Evolutionary conservation across 1,140 invertebrate genomes (phyloP).

Genomic region (Calycopis cecrops): DNA sequence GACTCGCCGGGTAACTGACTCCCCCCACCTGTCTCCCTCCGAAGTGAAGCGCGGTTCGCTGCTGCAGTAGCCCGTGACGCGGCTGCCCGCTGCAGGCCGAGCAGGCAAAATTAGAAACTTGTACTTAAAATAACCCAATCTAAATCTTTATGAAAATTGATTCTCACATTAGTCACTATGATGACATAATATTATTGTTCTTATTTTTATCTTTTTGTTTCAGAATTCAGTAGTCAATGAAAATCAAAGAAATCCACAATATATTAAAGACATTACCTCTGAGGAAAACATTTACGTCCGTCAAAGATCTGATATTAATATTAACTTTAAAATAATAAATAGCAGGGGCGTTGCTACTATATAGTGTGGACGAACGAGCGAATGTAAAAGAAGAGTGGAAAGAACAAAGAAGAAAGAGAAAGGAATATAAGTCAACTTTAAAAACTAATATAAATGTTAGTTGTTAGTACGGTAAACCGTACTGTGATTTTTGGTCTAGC

Average conservation of each 20-base stretch:
- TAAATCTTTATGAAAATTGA: no score
- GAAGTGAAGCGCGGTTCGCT: slow-evolving; percentile 98
- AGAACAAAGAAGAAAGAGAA: no score
- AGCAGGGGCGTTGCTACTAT: background rate
- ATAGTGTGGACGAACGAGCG: no score
- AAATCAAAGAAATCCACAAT: slow-evolving; percentile 13
- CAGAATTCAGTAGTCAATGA: slow-evolving; percentile 50
- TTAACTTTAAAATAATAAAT: background rate
- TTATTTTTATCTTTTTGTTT: slow-evolving; percentile 26
- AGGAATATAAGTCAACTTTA: no score
- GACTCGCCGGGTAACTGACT: slow-evolving; percentile 6
- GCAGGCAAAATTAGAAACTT: no score
- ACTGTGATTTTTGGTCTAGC: no score
- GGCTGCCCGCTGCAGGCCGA: slow-evolving; percentile 98
- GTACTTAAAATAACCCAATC: no score
- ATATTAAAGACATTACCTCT: slow-evolving; percentile 20
- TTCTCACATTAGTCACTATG: background rate
- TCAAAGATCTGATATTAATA: slow-evolving; percentile 23
- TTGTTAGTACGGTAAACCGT: background rate
- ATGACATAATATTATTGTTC: background rate
- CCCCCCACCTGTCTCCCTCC: no score
- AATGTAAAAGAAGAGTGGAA: no score
- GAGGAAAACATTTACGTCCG: slow-evolving; percentile 29
- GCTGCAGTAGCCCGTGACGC: slow-evolving; percentile 95
- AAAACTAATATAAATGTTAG: slow-evolving; percentile 9